Base-by-base conservation (phyloP, 2,797 vertebrate genomes). In the Epinephelus malabaricus region DNA sequence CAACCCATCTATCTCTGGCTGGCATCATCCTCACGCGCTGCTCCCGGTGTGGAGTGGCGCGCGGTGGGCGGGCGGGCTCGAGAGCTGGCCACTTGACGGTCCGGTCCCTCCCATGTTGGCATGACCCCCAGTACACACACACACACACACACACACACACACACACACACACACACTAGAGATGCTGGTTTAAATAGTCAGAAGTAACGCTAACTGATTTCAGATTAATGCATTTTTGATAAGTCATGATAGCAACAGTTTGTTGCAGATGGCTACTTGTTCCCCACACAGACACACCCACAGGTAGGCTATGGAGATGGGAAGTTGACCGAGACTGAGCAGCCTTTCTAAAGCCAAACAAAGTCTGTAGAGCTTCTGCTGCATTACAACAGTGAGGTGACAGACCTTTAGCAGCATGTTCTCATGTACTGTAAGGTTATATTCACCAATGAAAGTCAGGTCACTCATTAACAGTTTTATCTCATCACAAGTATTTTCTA, bases 51-150 rank as follows among this genome's bases (percentile, higher is more conserved):
- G 88, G 81, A 85, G 87, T 76, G 93, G 91, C 83, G 89, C 88
- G 83, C 88, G 85, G 93, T 93, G 90, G 92, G 93, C 89, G 93
- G 92, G 90, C 78, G 82, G 68, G 86, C 89, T 86, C 64, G 82
- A 85, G 91, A 88, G 90, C 88, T 89, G 90, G 91, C 91, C 92
- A 91, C 90, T 92, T 92, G 82, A 93, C 79, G 78, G 89, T 81
- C 86, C 81, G 75, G 86, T 91, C 91, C 91, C 92, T 92, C 92
- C 92, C 91, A 93, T 92, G 92, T 92, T 94, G 93, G 92, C 92
- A 92, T 90, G 85, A 91, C 90, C 88, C 90, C 86, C 91, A 73
- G 79, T 78, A 49, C 27, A 56, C 55, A 49, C 54, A 30, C 11
- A 50, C 54, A 23, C 25, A 13, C 47, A 46, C 21, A 54, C 47